Conservation (phyloP, 2,113 vertebrate genomes). For the Philantomba maxwellii region DNA sequence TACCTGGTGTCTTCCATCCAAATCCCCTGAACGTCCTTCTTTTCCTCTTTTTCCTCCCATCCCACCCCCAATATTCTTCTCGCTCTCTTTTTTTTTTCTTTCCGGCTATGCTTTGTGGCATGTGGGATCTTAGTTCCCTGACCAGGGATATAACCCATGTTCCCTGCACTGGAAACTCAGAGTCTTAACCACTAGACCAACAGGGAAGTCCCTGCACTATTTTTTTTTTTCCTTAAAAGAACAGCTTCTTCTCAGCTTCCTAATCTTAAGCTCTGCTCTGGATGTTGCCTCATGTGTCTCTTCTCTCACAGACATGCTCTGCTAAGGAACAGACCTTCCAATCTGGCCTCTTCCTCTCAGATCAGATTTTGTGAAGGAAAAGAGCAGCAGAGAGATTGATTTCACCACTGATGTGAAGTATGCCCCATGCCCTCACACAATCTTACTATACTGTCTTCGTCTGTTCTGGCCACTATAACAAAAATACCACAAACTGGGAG, state of each 20-base stretch:
- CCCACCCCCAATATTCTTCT: background rate
- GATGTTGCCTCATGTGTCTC: background rate
- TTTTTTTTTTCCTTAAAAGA: background rate
- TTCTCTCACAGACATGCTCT: background rate
- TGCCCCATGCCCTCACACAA: rapidly evolving
- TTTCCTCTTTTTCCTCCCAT: background rate
- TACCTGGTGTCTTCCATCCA: background rate
- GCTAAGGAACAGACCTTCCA: background rate
- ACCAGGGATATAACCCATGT: background rate
- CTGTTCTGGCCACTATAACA: background rate
- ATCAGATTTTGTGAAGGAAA: background rate
- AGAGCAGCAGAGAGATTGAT: background rate
- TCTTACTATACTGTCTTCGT: background rate
- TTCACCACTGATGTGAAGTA: background rate
- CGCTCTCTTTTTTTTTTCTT: background rate
- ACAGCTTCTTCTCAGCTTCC: background rate
- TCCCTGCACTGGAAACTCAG: background rate
- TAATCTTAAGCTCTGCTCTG: background rate
- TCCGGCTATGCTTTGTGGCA: background rate
- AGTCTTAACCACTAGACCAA: background rate
- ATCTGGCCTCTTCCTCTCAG: background rate
- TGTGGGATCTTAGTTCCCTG: background rate
- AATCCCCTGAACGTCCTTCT: background rate
- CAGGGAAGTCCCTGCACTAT: background rate
- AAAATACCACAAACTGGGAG: background rate